These are phyloP conservation scores for Eucidaris tribuloides DNA, from an alignment of 35 echinoderm and acorn worm species.

Conservation along the genomic window DNA sequence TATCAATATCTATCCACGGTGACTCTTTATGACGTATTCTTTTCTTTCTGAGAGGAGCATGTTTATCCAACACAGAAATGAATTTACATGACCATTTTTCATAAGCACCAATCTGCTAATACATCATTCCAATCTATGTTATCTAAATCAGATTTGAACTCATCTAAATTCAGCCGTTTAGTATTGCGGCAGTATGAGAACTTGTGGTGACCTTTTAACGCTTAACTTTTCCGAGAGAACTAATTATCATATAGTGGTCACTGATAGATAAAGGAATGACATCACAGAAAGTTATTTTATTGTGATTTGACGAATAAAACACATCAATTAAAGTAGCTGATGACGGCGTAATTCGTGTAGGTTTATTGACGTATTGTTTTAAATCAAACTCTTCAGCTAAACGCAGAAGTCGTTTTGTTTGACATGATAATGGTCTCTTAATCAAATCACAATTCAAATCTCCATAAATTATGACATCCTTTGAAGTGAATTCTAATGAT, in stretches of 20 bases:
- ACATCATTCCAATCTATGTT: neutral
- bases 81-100: conserved; percentile 5
- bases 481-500: no score
- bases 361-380: neutral
- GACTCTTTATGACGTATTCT: neutral
- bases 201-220: neutral
- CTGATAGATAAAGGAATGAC: neutral
- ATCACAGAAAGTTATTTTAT: neutral
- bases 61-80: neutral
- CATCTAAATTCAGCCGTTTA: neutral
- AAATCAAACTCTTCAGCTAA: neutral
- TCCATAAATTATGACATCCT: no score
- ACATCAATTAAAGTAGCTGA: neutral
- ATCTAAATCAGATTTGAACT: neutral
- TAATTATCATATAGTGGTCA: neutral
- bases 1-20: neutral
- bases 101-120: neutral
- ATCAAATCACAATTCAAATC: conserved; percentile 3
- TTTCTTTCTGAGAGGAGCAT: neutral
- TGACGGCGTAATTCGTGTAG: neutral
- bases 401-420: neutral
- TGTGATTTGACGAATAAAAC: neutral
- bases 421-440: neutral
- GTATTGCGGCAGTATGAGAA: neutral
- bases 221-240: neutral